Percentiles rank a stretch among this genome's conserved stretches.
These are phyloP conservation scores for Porites lutea DNA, from an alignment of 64 coral and sea anemone genomes.

Conservation along the genomic window DNA sequence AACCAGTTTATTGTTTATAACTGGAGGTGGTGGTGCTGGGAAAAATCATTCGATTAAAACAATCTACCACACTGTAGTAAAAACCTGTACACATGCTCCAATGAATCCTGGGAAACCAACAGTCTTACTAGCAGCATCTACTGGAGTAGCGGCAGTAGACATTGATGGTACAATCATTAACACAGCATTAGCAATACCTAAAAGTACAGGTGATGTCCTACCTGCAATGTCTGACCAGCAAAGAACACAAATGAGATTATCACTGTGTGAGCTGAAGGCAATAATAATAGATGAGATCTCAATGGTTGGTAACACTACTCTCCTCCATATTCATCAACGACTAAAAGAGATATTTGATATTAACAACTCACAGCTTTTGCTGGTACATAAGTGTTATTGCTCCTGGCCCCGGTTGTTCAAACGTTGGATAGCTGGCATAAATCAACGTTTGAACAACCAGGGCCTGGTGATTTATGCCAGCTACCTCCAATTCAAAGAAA, in stretches of 20 bases:
- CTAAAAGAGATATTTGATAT: slow-evolving; percentile 77
- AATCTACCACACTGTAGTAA: slow-evolving; percentile 44
- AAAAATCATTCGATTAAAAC: slow-evolving; percentile 61
- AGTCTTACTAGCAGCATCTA: slow-evolving; percentile 61
- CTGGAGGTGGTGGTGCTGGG: slow-evolving; percentile 62
- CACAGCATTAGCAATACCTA: slow-evolving; percentile 70
- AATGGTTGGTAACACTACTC: slow-evolving; percentile 66
- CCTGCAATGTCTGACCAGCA: slow-evolving; percentile 70
- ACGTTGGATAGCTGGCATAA: too few species aligned
- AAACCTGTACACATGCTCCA: slow-evolving; percentile 29
- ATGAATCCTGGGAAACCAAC: slow-evolving; percentile 59
- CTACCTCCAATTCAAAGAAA: slow-evolving; percentile 46
- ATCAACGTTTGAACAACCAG: too few species aligned
- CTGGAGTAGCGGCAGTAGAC: slow-evolving; percentile 72
- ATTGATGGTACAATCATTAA: slow-evolving; percentile 68
- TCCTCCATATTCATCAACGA: slow-evolving; percentile 71
- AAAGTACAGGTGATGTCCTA: slow-evolving; percentile 30
- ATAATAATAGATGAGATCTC: slow-evolving; percentile 72
- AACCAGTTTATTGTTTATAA: slow-evolving; percentile 64
- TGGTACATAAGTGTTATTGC: slow-evolving; percentile 65
- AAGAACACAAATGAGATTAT: slow-evolving; percentile 67
- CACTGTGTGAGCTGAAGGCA: slow-evolving; percentile 55
- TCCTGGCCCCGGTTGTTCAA: too few species aligned
- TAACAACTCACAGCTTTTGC: slow-evolving; percentile 59
- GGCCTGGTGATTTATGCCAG: slow-evolving; percentile 53